These are phyloP conservation scores for Bombyx mandarina DNA, from an alignment of 1,140 invertebrate genomes.

Conservation along the genomic window DNA sequence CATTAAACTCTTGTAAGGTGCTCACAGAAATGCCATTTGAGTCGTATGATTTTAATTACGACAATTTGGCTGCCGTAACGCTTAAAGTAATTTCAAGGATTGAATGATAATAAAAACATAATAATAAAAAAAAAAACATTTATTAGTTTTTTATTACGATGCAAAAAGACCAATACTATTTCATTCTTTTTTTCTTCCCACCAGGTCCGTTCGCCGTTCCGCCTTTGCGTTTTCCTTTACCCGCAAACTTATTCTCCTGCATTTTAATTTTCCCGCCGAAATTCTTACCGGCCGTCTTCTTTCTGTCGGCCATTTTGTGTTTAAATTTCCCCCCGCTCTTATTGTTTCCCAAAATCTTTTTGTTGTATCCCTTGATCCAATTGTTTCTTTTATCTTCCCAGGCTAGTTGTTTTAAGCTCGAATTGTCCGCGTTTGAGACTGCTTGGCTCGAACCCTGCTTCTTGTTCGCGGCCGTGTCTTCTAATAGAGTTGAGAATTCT, in stretches of 20 bases:
- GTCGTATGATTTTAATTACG: no score
- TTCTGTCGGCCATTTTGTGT: slow-evolving; percentile 23
- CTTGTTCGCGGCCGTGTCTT: slow-evolving; percentile 75
- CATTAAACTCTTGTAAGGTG: no score
- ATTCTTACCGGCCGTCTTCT: slow-evolving; percentile 17
- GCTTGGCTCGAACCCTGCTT: slow-evolving; percentile 76
- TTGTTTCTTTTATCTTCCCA: slow-evolving; percentile 75
- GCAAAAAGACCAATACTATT: slow-evolving; percentile 21
- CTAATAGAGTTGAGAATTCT: slow-evolving; percentile 80
- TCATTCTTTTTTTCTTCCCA: slow-evolving; percentile 43
- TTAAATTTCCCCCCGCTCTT: slow-evolving; percentile 19
- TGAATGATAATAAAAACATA: slow-evolving; percentile 1
- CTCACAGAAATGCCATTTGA: no score
- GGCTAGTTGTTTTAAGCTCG: slow-evolving; percentile 76
- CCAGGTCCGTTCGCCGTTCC: slow-evolving; percentile 21
- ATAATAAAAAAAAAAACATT: slow-evolving; percentile 8
- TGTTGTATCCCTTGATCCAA: slow-evolving; percentile 66
- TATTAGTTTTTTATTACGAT: slow-evolving; percentile 8
- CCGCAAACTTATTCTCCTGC: no score
- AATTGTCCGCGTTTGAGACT: slow-evolving; percentile 76
- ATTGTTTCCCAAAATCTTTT: slow-evolving; percentile 44
- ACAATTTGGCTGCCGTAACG: no score
- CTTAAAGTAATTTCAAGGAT: background rate
- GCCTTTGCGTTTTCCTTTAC: slow-evolving; percentile 38
- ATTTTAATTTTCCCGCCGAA: slow-evolving; percentile 21